Conservation (phyloP, 1,140 invertebrate genomes). For the Grapholita molesta region DNA sequence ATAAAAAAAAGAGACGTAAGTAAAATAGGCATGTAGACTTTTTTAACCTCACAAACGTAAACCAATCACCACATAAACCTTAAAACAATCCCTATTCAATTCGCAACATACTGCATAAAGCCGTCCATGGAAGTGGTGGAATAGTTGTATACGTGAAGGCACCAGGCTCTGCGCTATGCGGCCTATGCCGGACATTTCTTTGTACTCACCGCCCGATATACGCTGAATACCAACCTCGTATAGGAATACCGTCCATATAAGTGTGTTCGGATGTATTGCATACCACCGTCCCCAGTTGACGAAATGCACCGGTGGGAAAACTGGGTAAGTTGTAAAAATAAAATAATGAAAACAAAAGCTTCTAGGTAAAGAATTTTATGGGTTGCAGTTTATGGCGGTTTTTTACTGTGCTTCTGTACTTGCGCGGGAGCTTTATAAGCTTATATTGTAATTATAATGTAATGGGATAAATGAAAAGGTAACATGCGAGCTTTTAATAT, state of each 20-base stretch:
- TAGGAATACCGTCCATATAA: constrained; percentile 10
- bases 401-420: background rate
- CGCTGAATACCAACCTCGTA: constrained; percentile 2
- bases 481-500: background rate
- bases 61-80: background rate
- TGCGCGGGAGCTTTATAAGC: background rate
- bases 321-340: constrained; percentile 8
- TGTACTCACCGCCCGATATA: constrained; percentile 53
- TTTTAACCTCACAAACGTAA: background rate
- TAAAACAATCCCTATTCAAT: background rate
- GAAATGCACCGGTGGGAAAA: background rate
- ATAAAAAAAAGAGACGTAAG: too few relatives aligned
- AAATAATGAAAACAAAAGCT: background rate
- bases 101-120: constrained; percentile 37
- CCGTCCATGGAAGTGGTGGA: constrained; percentile 53
- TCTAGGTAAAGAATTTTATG: background rate
- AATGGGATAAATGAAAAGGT: background rate
- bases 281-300: constrained; percentile 30
- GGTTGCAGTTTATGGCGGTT: background rate
- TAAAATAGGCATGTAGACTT: too few relatives aligned
- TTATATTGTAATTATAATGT: background rate
- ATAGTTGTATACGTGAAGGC: constrained; percentile 58
- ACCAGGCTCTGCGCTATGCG: constrained; percentile 58
- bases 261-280: constrained; percentile 31
- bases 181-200: constrained; percentile 60